Evolutionary conservation across 64 coral and sea anemone species (phyloP).

Genomic region (Orbicella faveolata): DNA sequence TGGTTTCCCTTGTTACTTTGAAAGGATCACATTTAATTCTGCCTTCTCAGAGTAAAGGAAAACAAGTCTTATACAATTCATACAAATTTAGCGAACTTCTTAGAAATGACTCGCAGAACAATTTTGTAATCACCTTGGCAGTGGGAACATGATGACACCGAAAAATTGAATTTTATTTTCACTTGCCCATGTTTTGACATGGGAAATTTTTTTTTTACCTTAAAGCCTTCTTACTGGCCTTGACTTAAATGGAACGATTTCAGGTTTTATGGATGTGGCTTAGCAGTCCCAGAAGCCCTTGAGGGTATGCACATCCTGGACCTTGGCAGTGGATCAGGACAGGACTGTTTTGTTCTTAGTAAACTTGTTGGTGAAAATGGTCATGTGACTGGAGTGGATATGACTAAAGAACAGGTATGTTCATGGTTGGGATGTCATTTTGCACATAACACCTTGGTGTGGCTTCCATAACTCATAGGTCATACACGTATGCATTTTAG

Average conservation of each 20-base stretch:
- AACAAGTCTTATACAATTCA: too few species aligned
- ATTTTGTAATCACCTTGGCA: too few species aligned
- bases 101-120: too few species aligned
- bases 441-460: background rate
- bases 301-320: conserved; percentile 78
- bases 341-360: conserved; percentile 93
- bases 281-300: conserved; percentile 85
- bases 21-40: too few species aligned
- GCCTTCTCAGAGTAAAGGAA: too few species aligned
- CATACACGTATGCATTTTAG: too few species aligned
- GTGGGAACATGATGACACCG: too few species aligned
- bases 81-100: too few species aligned
- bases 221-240: background rate
- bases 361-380: conserved; percentile 93
- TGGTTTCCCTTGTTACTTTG: too few species aligned
- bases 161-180: too few species aligned
- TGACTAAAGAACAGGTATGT: conserved; percentile 92
- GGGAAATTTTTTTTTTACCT: too few species aligned
- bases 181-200: background rate
- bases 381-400: conserved; percentile 90
- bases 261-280: conserved; percentile 96
- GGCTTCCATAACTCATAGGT: too few species aligned
- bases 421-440: background rate
- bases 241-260: background rate
- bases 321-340: conserved; percentile 92